Evolutionary conservation across 2,797 vertebrate genomes (phyloP), one percentile per base, ranked within the genome.

Genomic region (Fistularia commersonii): DNA sequence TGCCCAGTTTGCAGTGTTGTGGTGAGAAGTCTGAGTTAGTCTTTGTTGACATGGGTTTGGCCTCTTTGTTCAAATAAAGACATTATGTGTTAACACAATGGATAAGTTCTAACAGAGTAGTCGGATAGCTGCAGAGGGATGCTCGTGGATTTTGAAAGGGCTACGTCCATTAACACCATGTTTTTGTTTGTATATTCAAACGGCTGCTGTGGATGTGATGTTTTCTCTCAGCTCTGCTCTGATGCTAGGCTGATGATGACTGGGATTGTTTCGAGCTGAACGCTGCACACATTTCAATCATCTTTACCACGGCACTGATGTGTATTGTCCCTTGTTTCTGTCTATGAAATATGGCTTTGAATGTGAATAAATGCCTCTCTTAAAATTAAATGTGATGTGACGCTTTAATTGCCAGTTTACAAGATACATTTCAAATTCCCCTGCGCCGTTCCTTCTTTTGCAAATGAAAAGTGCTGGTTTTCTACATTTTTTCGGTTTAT

Each of bases 321-420:
- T 64, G 44, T 52, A 48, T 56, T 49, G 51, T 77, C 10, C 48
- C 45, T 62, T 69, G 38, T 61, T 50, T 53, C 38, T 77, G 66
- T 79, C 32, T 70, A 64, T 76, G 66, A 76, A 68, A 45, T 69
- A 34, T 76, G 58, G 44, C 40, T 69, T 48, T 56, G 52, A 69
- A 71, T 45, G 48, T 32, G 55, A 75, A 72, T 57, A 68, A 72
- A 72, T 47, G 39, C 39, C 23, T 72, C 45, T 76, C 50, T 64
- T 72, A 32, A 57, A 75, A 51, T 42, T 50, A 11, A 56, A 64
- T 62, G 59, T 70, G 66, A 74, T 59, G 42, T 42, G 59, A 69
- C 40, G 57, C 59, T 58, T 76, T 74, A 50, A 57, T 78, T 57
- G 46, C 41, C 31, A 3, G 3, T n/a, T 42, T 12, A 10, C 8